Percentiles rank a stretch among this genome's conserved stretches.
These are phyloP conservation scores for Taxidea taxus DNA, from an alignment of 2,113 vertebrate genomes.

Conservation along the genomic window DNA sequence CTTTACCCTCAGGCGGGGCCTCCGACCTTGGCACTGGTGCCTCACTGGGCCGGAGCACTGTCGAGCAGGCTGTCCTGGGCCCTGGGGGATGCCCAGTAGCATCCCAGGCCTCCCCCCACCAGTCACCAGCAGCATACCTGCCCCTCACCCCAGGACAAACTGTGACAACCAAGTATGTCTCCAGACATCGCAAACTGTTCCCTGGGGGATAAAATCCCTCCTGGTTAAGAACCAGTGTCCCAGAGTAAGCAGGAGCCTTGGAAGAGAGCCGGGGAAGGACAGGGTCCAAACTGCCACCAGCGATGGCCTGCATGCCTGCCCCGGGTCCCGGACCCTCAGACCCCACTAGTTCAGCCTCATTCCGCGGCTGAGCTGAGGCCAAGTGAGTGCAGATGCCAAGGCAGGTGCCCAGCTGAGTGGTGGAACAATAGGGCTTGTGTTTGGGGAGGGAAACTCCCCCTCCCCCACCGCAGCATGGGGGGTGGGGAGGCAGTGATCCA, in stretches of 20 bases:
- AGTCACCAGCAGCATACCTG: not conserved
- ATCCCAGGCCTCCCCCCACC: not conserved
- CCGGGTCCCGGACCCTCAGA: not conserved
- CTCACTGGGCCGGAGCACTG: not conserved
- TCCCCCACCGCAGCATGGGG: no score
- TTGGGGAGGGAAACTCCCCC: not conserved
- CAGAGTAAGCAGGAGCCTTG: not conserved
- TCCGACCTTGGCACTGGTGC: not conserved
- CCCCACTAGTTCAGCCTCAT: not conserved
- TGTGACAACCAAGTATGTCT: not conserved
- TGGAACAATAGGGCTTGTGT: constrained; percentile 51
- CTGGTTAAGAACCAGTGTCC: not conserved
- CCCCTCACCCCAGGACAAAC: not conserved
- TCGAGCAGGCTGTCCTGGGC: fast-evolving
- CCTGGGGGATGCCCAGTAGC: not conserved
- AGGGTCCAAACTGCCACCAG: not conserved
- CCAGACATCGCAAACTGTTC: not conserved
- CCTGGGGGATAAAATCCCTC: not conserved
- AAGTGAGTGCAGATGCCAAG: not conserved
- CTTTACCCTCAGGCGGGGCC: not conserved
- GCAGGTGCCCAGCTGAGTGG: not conserved
- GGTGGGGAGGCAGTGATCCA: not conserved
- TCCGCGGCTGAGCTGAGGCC: not conserved
- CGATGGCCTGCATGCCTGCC: not conserved
- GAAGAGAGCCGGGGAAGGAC: not conserved